These are phyloP conservation scores for Graptemys geographica DNA, from an alignment of 2,797 vertebrate species.

Conservation along the genomic window DNA sequence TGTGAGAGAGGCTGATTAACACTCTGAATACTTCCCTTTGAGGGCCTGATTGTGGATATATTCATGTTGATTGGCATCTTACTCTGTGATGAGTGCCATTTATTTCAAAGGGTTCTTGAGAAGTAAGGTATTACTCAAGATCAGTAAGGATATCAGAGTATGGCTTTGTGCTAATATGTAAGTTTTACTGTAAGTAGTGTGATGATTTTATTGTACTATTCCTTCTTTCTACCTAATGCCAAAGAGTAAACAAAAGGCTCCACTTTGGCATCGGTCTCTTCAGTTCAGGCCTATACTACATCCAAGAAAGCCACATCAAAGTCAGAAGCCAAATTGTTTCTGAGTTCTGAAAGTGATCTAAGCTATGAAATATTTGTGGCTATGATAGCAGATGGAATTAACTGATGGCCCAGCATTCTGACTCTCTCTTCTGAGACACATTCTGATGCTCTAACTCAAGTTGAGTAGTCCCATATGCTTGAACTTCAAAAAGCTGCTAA, in stretches of 20 bases:
- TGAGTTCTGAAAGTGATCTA: not conserved
- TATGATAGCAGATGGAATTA: not conserved
- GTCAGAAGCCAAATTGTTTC: fast-evolving
- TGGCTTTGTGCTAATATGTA: no score
- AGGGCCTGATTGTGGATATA: not conserved
- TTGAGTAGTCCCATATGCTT: not conserved
- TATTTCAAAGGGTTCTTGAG: no score
- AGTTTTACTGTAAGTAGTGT: no score
- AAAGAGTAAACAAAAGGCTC: not conserved
- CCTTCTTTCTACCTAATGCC: fast-evolving
- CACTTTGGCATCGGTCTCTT: not conserved
- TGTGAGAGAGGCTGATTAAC: not conserved
- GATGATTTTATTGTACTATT: not conserved
- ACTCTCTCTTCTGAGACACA: not conserved
- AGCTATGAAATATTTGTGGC: not conserved
- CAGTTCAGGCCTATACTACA: not conserved
- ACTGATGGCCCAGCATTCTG: not conserved
- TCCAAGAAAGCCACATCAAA: fast-evolving
- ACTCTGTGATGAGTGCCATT: not conserved
- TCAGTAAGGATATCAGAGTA: no score
- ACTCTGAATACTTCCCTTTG: not conserved
- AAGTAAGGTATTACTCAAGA: no score
- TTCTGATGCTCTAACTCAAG: not conserved
- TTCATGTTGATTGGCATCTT: not conserved
- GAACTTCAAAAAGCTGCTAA: not conserved